Evolutionary conservation across 2,888 invertebrate species (phyloP).

Genomic region (Myopa tessellatipennis): DNA sequence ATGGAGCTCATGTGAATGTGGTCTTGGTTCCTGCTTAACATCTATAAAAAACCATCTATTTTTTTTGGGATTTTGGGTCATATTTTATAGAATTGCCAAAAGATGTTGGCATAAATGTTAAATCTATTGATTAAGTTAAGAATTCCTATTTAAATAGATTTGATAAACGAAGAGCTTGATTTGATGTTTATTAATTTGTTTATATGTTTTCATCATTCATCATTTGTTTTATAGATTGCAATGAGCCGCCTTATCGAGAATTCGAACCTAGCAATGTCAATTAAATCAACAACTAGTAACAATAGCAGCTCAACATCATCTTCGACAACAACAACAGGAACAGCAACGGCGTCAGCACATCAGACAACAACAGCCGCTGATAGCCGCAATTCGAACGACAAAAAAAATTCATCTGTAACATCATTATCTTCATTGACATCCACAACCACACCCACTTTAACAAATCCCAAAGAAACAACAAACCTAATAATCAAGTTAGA

Average conservation of each 20-base stretch:
- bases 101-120: too few species aligned
- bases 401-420: conserved; percentile 31
- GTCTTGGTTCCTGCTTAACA: too few species aligned
- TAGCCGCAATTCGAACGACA: conserved; percentile 34
- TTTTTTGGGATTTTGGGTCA: too few species aligned
- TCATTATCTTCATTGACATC: conserved; percentile 5
- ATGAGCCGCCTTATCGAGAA: conserved; percentile 67
- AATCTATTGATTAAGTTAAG: too few species aligned
- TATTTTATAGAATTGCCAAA: too few species aligned
- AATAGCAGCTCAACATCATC: conserved; percentile 49
- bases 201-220: too few species aligned
- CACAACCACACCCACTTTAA: conserved; percentile 5
- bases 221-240: conserved; percentile 57
- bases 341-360: conserved; percentile 39
- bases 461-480: background rate
- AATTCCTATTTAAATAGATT: too few species aligned
- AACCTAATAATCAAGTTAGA: background rate
- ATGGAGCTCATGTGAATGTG: too few species aligned
- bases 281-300: conserved; percentile 57
- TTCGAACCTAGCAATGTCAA: conserved; percentile 66
- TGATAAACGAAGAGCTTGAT: background rate
- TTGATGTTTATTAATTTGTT: background rate
- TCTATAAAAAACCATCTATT: too few species aligned
- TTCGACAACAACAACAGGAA: conserved; percentile 47
- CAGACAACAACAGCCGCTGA: conserved; percentile 25